Percentiles rank a stretch among this genome's conserved stretches.
Evolutionary conservation across 2,888 invertebrate genomes (phyloP).

Genomic region (Hydraecia micacea): DNA sequence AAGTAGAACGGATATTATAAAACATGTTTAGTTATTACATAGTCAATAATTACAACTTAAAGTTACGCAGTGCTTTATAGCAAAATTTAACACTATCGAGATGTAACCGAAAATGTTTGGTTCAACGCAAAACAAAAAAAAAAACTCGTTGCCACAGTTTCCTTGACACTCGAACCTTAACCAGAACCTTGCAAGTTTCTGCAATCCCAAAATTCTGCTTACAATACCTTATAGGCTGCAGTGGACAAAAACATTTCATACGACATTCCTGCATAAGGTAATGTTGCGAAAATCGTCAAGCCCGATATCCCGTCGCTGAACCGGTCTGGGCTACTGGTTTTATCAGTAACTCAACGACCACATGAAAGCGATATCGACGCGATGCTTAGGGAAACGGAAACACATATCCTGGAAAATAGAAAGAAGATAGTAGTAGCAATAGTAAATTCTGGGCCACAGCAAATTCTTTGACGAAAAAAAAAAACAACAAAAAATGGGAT

Average conservation of each 20-base stretch:
- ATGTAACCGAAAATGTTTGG: neutral
- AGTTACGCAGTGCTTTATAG: neutral
- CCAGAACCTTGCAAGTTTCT: conserved; percentile 36
- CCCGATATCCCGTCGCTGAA: conserved; percentile 56
- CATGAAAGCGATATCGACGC: conserved; percentile 71
- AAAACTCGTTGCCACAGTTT: neutral
- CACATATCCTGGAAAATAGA: conserved; percentile 76
- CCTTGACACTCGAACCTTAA: conserved; percentile 5
- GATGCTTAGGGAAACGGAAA: conserved; percentile 78
- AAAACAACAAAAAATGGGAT: neutral
- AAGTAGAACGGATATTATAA: conserved; percentile 36
- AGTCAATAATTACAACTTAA: conserved; percentile 9
- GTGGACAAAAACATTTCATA: conserved; percentile 53
- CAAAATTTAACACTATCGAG: neutral
- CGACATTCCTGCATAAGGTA: conserved; percentile 57
- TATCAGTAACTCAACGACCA: conserved; percentile 58
- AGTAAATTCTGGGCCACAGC: conserved; percentile 2
- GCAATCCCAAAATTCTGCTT: conserved; percentile 44
- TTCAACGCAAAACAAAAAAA: neutral
- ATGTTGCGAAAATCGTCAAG: conserved; percentile 66
- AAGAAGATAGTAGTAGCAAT: conserved; percentile 29
- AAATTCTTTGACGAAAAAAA: neutral
- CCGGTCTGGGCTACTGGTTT: conserved; percentile 65
- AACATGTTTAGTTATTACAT: conserved; percentile 1
- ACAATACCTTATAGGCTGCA: conserved; percentile 28